A percentile compares a stretch with the other conserved stretches of the same genome.
Conservation (phyloP, 2,113 vertebrate species). For the Lepisosteus osseus region DNA sequence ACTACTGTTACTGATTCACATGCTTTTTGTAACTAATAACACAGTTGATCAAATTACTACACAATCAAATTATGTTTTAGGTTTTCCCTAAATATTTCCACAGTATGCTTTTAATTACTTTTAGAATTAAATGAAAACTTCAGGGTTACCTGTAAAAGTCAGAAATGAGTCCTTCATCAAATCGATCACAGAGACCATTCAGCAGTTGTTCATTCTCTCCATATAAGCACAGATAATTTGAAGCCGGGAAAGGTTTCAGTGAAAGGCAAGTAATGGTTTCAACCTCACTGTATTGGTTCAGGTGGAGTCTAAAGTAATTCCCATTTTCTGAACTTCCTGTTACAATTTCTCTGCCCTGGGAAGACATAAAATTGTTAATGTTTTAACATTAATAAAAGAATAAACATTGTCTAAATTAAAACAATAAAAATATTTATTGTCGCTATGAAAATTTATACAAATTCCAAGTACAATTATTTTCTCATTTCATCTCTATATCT, state of each 20-base stretch:
- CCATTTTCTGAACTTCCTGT: conserved; percentile 69
- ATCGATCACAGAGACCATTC: conserved; percentile 72
- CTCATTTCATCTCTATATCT: too few relatives aligned
- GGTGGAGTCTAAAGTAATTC: conserved; percentile 80
- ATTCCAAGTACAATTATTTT: too few relatives aligned
- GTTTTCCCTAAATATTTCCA: too few relatives aligned
- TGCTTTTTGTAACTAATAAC: too few relatives aligned
- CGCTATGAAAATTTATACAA: too few relatives aligned
- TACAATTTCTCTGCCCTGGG: conserved; percentile 68
- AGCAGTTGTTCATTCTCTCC: conserved; percentile 84
- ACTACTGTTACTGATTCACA: too few relatives aligned
- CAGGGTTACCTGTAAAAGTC: conserved; percentile 84
- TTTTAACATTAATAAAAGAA: background rate
- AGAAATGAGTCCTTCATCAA: conserved; percentile 59
- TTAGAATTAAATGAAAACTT: too few relatives aligned
- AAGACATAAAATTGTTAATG: conserved; percentile 17
- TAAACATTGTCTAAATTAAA: background rate
- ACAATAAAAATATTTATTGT: too few relatives aligned
- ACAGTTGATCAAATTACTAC: too few relatives aligned
- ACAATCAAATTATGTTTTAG: too few relatives aligned
- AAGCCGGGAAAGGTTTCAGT: conserved; percentile 67
- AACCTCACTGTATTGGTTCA: conserved; percentile 65
- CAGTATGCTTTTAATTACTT: background rate
- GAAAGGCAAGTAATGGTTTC: conserved; percentile 85
- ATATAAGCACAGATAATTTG: conserved; percentile 79